These are phyloP conservation scores for Helleia helle DNA, from an alignment of 2,888 invertebrate genomes.

Conservation along the genomic window DNA sequence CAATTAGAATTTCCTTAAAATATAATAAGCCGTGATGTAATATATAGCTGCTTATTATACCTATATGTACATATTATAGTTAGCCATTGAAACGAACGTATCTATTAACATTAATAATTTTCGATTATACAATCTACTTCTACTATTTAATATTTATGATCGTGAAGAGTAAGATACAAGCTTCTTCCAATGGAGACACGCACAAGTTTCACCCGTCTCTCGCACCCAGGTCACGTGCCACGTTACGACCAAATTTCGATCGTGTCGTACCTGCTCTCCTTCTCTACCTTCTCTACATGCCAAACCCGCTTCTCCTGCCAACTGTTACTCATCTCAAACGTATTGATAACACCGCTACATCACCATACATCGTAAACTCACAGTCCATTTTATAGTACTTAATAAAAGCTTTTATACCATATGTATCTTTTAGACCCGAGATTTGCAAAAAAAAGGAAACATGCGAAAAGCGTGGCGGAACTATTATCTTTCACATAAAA, in stretches of 20 bases:
- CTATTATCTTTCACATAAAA: conserved; percentile 61
- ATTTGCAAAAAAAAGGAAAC: conserved; percentile 28
- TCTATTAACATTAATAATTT: no score
- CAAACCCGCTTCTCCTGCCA: no score
- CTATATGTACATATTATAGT: no score
- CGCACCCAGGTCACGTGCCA: conserved; percentile 44
- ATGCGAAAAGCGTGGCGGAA: conserved; percentile 64
- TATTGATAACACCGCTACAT: conserved; percentile 40
- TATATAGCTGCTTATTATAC: no score
- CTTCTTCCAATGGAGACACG: background rate
- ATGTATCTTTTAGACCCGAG: conserved; percentile 14
- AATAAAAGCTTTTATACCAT: conserved; percentile 18
- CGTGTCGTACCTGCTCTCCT: conserved; percentile 30
- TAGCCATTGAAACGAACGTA: no score
- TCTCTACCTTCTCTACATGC: no score
- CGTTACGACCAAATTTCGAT: conserved; percentile 43
- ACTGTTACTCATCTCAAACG: conserved; percentile 24
- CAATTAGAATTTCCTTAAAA: no score
- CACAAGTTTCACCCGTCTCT: conserved; percentile 5
- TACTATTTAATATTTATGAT: no score
- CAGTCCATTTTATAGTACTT: conserved; percentile 38
- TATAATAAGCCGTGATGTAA: no score
- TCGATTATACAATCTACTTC: no score
- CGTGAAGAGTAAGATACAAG: no score
- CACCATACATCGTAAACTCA: conserved; percentile 37